Percentiles rank a stretch among this genome's conserved stretches.
These are phyloP conservation scores for Diadegma fenestrale DNA, from an alignment of 2,888 invertebrate genomes.

Conservation along the genomic window DNA sequence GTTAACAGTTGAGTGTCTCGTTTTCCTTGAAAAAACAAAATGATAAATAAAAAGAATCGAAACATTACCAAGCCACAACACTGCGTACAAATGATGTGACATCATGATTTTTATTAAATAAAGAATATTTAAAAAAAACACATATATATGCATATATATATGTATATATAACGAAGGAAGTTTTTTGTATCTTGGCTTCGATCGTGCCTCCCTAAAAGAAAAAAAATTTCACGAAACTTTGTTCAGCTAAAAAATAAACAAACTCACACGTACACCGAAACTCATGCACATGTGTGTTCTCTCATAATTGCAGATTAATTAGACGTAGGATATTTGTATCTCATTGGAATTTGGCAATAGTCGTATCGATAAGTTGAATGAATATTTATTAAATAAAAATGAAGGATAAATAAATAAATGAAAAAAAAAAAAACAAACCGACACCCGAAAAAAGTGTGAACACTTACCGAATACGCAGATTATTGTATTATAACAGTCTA, in stretches of 20 bases:
- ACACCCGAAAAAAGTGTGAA: constrained; percentile 35
- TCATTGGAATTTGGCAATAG: constrained; percentile 54
- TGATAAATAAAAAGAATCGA: constrained; percentile 58
- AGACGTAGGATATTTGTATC: constrained; percentile 44
- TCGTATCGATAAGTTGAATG: constrained; percentile 16
- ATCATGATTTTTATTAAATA: constrained; percentile 72
- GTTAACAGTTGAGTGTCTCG: constrained; percentile 56
- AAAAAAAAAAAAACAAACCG: neutral
- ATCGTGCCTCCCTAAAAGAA: constrained; percentile 67
- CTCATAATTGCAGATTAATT: constrained; percentile 48
- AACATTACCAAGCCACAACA: constrained; percentile 71
- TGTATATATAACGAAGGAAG: constrained; percentile 64
- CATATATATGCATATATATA: constrained; percentile 18
- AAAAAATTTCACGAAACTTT: constrained; percentile 52
- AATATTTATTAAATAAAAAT: constrained; percentile 32
- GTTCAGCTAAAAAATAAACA: constrained; percentile 42
- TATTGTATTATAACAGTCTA: constrained; percentile 57
- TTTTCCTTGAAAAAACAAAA: constrained; percentile 57
- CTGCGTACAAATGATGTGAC: constrained; percentile 72
- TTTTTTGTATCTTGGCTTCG: constrained; percentile 70
- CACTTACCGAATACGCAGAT: constrained; percentile 59
- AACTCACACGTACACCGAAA: constrained; percentile 23
- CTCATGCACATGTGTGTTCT: constrained; percentile 41
- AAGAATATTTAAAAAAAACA: constrained; percentile 61
- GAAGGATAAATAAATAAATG: constrained; percentile 6